phyloP scores from a whole-genome alignment of 2,888 invertebrate species.

The Athetis lepigone region DNA sequence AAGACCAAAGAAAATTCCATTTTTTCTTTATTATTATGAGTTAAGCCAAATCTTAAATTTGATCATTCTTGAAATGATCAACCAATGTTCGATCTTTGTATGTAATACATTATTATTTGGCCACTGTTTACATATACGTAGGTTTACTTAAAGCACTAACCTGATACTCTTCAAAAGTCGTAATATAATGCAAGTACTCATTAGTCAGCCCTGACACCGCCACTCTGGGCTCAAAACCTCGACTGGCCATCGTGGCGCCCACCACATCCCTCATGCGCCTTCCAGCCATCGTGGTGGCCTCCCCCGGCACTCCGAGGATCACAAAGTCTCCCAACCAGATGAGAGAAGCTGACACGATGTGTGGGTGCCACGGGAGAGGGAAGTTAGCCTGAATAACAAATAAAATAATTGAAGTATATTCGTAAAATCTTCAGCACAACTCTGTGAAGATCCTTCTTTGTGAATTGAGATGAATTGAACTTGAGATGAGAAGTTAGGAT shows the following conservation, averaged over 20 bases:
- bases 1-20: too few relatives aligned
- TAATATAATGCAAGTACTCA: slow-evolving; percentile 95
- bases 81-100: too few relatives aligned
- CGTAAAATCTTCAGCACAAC: too few relatives aligned
- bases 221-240: slow-evolving; percentile 85
- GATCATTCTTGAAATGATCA: too few relatives aligned
- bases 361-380: slow-evolving; percentile 95
- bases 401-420: too few relatives aligned
- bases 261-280: slow-evolving; percentile 90
- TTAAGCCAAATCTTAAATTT: too few relatives aligned
- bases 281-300: slow-evolving; percentile 97
- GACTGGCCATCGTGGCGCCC: slow-evolving; percentile 79
- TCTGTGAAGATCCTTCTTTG: too few relatives aligned
- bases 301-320: slow-evolving; percentile 95
- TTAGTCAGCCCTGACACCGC: slow-evolving; percentile 95
- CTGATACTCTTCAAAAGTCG: slow-evolving; percentile 95
- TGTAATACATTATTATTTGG: too few relatives aligned
- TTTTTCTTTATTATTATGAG: too few relatives aligned
- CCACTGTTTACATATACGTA: too few relatives aligned
- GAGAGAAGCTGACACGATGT: slow-evolving; percentile 93
- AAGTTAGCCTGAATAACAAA: slow-evolving; percentile 77
- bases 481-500: too few relatives aligned
- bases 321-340: slow-evolving; percentile 93
- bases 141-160: slow-evolving; percentile 65
- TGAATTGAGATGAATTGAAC: too few relatives aligned